Evolutionary conservation across 1,140 invertebrate genomes (phyloP).

Genomic region (Papilio helenus): DNA sequence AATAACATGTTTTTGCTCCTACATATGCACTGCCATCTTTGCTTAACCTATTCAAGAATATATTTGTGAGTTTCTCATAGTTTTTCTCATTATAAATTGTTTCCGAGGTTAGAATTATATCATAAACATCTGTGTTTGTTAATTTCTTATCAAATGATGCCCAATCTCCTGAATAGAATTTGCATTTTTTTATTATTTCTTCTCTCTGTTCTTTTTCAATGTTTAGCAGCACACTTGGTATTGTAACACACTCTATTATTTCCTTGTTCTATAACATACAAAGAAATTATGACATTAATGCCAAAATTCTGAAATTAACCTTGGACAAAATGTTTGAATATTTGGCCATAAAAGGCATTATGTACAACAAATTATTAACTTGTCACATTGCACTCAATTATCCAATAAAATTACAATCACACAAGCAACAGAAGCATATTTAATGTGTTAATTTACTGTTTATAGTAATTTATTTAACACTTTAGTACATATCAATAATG

Average conservation of each 20-base stretch:
- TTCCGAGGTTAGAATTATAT: slow-evolving; percentile 94
- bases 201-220: slow-evolving; percentile 76
- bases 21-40: slow-evolving; percentile 86
- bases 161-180: slow-evolving; percentile 94
- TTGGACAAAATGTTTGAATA: too few species aligned
- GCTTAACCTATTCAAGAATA: slow-evolving; percentile 88
- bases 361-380: not conserved
- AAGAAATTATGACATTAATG: not conserved
- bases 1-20: slow-evolving; percentile 94
- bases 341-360: not conserved
- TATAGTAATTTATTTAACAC: too few species aligned
- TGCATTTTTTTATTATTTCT: slow-evolving; percentile 81
- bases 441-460: too few species aligned
- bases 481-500: too few species aligned
- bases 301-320: too few species aligned
- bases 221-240: slow-evolving; percentile 91
- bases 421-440: too few species aligned
- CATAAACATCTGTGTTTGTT: slow-evolving; percentile 85
- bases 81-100: slow-evolving; percentile 94
- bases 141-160: slow-evolving; percentile 84
- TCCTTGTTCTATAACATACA: slow-evolving; percentile 89
- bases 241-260: slow-evolving; percentile 88
- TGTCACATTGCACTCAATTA: not conserved
- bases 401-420: too few species aligned
- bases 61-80: slow-evolving; percentile 88